A percentile compares a stretch with the other conserved stretches of the same genome.
These are phyloP conservation scores for Mormyrus proboscirostris DNA, from an alignment of 2,797 vertebrate genomes.

Conservation along the genomic window DNA sequence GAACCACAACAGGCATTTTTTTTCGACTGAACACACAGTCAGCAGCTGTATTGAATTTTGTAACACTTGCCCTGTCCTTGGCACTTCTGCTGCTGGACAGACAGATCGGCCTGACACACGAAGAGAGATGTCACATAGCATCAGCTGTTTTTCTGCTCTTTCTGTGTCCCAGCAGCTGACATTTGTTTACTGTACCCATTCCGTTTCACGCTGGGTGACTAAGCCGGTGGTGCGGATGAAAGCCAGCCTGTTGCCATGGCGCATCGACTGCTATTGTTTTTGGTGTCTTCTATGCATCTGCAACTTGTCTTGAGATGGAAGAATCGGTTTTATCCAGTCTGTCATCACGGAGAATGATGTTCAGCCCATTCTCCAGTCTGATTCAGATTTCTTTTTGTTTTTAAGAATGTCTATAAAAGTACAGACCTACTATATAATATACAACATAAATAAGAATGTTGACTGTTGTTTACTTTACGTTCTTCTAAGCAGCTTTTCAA, in stretches of 20 bases:
- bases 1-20: constrained; percentile 28
- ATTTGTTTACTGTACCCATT: constrained; percentile 5
- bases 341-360: neutral
- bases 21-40: constrained; percentile 19
- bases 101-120: neutral
- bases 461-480: neutral
- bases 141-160: neutral
- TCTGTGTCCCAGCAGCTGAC: neutral
- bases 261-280: neutral
- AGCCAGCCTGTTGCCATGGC: constrained; percentile 2
- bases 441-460: neutral
- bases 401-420: neutral
- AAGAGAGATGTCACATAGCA: neutral
- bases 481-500: neutral
- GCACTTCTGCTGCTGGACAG: neutral
- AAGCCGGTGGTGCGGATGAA: neutral
- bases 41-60: constrained; percentile 7
- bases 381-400: neutral
- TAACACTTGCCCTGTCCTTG: constrained; percentile 3
- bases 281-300: neutral
- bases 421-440: neutral
- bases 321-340: neutral
- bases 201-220: neutral
- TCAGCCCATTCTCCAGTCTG: neutral
- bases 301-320: neutral